These are phyloP conservation scores for Tapirus indicus DNA, from an alignment of 2,797 vertebrate species.

Conservation along the genomic window DNA sequence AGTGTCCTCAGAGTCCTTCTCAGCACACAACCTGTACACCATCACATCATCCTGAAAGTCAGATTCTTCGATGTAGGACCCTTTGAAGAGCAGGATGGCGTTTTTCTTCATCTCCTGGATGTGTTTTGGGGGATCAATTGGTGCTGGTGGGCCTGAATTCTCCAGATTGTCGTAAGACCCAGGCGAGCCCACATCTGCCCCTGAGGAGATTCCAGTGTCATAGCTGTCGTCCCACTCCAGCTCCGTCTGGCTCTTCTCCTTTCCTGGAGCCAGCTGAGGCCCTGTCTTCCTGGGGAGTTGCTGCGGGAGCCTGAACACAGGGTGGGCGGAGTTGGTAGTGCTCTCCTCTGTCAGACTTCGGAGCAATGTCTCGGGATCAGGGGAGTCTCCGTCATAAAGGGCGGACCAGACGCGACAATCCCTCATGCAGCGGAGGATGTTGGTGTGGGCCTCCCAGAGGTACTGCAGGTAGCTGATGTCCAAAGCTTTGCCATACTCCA, in stretches of 20 bases:
- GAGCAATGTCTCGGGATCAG: slow-evolving; percentile 93
- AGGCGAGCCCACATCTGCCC: slow-evolving; percentile 82
- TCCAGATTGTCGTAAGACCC: slow-evolving; percentile 72
- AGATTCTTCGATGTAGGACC: slow-evolving; percentile 96
- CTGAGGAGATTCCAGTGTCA: slow-evolving; percentile 92
- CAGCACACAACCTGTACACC: slow-evolving; percentile 96
- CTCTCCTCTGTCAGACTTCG: slow-evolving; percentile 89
- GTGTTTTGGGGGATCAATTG: slow-evolving; percentile 91
- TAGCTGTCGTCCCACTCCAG: slow-evolving; percentile 99
- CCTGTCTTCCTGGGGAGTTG: slow-evolving; percentile 39
- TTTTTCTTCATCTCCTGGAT: slow-evolving; percentile 97
- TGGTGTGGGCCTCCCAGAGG: slow-evolving; percentile 94
- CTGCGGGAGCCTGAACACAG: slow-evolving; percentile 80
- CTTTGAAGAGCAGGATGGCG: slow-evolving; percentile 95
- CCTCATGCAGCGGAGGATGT: slow-evolving; percentile 92
- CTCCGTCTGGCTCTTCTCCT: slow-evolving; percentile 91
- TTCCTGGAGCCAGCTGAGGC: slow-evolving; percentile 52
- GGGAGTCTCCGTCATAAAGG: slow-evolving; percentile 94
- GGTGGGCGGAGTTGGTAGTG: slow-evolving; percentile 19
- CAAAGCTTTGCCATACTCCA: slow-evolving; percentile 93
- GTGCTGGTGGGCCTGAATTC: slow-evolving; percentile 72
- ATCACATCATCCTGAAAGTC: slow-evolving; percentile 98
- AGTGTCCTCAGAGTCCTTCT: slow-evolving; percentile 91
- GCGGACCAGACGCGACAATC: slow-evolving; percentile 97
- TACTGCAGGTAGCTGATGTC: slow-evolving; percentile 98